Conservation (phyloP, 2,888 invertebrate species). For the Cinara cedri region DNA sequence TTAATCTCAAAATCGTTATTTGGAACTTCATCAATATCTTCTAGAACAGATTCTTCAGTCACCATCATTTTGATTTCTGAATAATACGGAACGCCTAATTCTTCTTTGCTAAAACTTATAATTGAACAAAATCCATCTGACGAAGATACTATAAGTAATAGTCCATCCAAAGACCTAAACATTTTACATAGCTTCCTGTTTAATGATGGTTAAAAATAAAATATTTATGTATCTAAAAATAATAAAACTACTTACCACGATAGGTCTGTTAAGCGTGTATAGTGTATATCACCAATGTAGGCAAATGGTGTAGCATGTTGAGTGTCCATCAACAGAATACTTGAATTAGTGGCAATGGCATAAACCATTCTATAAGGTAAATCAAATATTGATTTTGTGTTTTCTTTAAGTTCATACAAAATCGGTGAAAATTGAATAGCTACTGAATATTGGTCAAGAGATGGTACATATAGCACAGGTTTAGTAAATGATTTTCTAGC, state of each 20-base stretch:
- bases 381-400: slow-evolving; percentile 66
- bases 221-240: background rate
- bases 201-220: background rate
- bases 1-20: slow-evolving; percentile 31
- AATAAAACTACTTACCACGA: slow-evolving; percentile 69
- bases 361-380: slow-evolving; percentile 83
- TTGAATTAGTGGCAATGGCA: slow-evolving; percentile 87
- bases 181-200: background rate
- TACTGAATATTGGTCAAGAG: slow-evolving; percentile 80
- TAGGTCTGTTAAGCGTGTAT: slow-evolving; percentile 86
- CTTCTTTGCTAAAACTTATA: slow-evolving; percentile 75
- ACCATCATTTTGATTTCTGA: background rate
- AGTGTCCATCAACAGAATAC: slow-evolving; percentile 86
- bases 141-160: slow-evolving; percentile 77
- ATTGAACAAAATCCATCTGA: slow-evolving; percentile 90
- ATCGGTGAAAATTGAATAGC: slow-evolving; percentile 83
- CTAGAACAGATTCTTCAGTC: slow-evolving; percentile 58
- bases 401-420: slow-evolving; percentile 70
- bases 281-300: slow-evolving; percentile 82
- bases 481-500: slow-evolving; percentile 68
- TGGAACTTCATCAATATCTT: slow-evolving; percentile 59
- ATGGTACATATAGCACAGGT: slow-evolving; percentile 79
- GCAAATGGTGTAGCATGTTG: slow-evolving; percentile 83
- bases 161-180: slow-evolving; percentile 76
- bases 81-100: slow-evolving; percentile 69